Conservation (phyloP, 1,140 invertebrate genomes). For the Anadara kagoshimensis region DNA sequence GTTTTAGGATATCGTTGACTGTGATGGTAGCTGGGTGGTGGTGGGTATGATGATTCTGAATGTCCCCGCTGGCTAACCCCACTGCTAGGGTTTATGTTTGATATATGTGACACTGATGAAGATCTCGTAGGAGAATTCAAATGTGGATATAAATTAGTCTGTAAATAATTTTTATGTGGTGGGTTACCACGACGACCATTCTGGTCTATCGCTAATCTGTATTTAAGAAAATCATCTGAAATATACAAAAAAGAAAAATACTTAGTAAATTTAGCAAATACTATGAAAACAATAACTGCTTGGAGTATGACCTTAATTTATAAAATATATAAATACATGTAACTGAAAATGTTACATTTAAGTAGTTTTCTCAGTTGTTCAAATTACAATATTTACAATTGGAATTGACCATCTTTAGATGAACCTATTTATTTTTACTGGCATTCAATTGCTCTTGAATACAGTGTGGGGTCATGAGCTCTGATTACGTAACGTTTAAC, state of each 20-base stretch:
- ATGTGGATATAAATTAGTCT: neutral
- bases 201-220: neutral
- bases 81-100: too few species aligned
- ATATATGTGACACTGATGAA: too few species aligned
- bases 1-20: neutral
- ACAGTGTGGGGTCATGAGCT: too few species aligned
- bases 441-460: too few species aligned
- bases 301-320: neutral
- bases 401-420: too few species aligned
- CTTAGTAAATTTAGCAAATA: neutral
- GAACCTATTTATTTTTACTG: too few species aligned
- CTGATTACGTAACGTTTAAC: too few species aligned
- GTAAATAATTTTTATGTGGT: slow-evolving; percentile 5
- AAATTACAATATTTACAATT: too few species aligned
- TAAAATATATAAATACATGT: neutral
- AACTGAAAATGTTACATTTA: too few species aligned
- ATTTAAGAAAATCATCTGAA: neutral
- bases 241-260: neutral
- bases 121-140: neutral
- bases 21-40: neutral
- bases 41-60: slow-evolving; percentile 5
- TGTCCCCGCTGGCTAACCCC: neutral
- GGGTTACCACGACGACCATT: slow-evolving; percentile 27
- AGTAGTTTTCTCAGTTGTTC: too few species aligned
- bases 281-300: neutral